A percentile compares a stretch with the other conserved stretches of the same genome.
Evolutionary conservation across 2,888 invertebrate genomes (phyloP).

Genomic region (Zaprionus bogoriensis): DNA sequence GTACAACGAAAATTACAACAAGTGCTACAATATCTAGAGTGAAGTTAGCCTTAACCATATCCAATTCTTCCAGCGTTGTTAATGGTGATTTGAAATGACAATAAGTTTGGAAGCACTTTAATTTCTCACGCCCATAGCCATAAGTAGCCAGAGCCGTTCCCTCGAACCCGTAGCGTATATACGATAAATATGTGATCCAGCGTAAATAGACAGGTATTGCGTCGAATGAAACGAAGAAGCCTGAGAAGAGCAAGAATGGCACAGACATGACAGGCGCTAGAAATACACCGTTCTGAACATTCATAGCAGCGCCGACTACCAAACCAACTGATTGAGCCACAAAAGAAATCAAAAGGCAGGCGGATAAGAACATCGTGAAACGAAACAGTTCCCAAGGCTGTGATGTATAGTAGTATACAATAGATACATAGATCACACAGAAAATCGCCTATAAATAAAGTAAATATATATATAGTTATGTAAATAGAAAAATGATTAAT

Average conservation of each 20-base stretch:
- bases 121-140: conserved; percentile 90
- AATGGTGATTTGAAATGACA: conserved; percentile 93
- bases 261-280: conserved; percentile 98
- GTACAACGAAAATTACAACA: conserved; percentile 89
- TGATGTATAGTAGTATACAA: conserved; percentile 97
- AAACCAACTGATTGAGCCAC: conserved; percentile 98
- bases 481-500: conserved; percentile 3
- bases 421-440: conserved; percentile 94
- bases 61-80: conserved; percentile 93
- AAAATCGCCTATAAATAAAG: conserved; percentile 95
- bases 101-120: conserved; percentile 92
- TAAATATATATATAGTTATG: no score
- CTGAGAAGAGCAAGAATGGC: conserved; percentile 97
- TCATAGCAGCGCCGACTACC: conserved; percentile 97
- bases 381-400: conserved; percentile 93
- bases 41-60: conserved; percentile 92
- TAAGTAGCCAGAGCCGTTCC: conserved; percentile 96
- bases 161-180: conserved; percentile 97
- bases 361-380: conserved; percentile 93
- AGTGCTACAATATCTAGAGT: conserved; percentile 91
- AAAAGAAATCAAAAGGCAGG: conserved; percentile 95
- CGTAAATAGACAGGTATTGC: conserved; percentile 96
- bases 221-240: conserved; percentile 98
- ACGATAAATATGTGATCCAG: conserved; percentile 97
- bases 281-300: conserved; percentile 97